phyloP scores from a whole-genome alignment of 2,888 invertebrate genomes.

The Lepidochrysops patricia region DNA sequence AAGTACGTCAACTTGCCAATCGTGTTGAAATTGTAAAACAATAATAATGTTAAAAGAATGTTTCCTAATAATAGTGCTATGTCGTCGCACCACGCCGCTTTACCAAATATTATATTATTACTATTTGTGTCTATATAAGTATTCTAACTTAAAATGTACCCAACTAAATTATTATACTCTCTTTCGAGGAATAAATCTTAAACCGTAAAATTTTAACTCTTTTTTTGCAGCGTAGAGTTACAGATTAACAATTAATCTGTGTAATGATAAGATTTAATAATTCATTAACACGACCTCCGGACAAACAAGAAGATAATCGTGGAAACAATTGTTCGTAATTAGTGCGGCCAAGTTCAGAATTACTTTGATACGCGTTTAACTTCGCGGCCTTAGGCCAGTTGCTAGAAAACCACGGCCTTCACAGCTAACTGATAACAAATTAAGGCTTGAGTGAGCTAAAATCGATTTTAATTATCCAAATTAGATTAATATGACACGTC shows the following conservation, averaged over 20 bases:
- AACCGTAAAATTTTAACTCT: no score
- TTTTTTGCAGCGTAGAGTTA: background rate
- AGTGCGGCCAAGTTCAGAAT: constrained; percentile 34
- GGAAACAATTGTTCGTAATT: constrained; percentile 28
- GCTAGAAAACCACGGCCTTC: constrained; percentile 12
- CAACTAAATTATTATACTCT: no score
- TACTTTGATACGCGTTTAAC: constrained; percentile 21
- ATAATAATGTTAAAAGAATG: no score
- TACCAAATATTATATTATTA: no score
- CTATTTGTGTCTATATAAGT: no score
- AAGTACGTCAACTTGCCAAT: no score
- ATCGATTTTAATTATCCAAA: background rate
- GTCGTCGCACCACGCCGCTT: no score
- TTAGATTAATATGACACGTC: no score
- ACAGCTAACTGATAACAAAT: background rate
- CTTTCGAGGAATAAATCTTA: no score
- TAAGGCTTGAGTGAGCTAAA: background rate
- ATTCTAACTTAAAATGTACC: no score
- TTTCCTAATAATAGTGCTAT: no score
- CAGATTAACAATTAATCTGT: background rate
- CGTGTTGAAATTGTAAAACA: no score
- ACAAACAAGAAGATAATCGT: constrained; percentile 24
- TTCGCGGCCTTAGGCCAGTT: constrained; percentile 9
- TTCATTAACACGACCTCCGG: constrained; percentile 23
- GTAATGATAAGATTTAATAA: constrained; percentile 1